phyloP scores from a whole-genome alignment of 2,797 vertebrate species.

The Sebastes paucispinis region DNA sequence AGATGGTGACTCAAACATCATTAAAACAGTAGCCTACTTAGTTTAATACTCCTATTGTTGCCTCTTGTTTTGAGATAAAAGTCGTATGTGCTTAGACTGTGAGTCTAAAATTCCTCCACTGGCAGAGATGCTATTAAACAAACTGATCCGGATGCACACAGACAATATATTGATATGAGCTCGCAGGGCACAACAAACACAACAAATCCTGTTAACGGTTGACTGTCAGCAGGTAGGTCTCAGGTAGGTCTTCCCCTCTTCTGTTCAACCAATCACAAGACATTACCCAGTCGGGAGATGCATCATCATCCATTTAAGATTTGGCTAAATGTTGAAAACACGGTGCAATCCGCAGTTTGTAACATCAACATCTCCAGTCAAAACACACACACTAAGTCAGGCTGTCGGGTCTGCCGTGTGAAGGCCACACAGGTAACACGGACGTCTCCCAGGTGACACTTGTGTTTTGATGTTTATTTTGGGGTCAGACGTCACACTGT shows the following conservation, averaged over 20 bases:
- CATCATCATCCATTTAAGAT: neutral
- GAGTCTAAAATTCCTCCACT: neutral
- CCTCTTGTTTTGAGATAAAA: too few species aligned
- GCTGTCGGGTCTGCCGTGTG: neutral
- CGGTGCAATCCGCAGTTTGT: neutral
- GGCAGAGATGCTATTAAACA: neutral
- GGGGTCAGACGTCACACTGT: conserved; percentile 46
- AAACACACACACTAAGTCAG: conserved; percentile 4
- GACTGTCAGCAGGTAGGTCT: too few species aligned
- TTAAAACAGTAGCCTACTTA: too few species aligned
- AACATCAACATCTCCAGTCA: conserved; percentile 15
- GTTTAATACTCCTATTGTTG: too few species aligned
- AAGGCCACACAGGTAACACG: conserved; percentile 24
- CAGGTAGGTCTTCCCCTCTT: too few species aligned
- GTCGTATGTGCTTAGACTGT: too few species aligned
- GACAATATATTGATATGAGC: neutral
- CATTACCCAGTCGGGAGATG: neutral
- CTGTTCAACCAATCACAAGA: neutral
- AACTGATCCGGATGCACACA: neutral
- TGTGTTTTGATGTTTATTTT: conserved; percentile 65
- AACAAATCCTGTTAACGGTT: neutral
- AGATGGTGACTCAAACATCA: too few species aligned
- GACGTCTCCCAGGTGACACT: conserved; percentile 43
- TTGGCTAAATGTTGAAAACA: neutral
- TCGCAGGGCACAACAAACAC: neutral